A percentile compares a stretch with the other conserved stretches of the same genome.
phyloP scores from a whole-genome alignment of 30 jellyfish, hydroid and myxozoan genomes.

The Rhopilema esculentum region DNA sequence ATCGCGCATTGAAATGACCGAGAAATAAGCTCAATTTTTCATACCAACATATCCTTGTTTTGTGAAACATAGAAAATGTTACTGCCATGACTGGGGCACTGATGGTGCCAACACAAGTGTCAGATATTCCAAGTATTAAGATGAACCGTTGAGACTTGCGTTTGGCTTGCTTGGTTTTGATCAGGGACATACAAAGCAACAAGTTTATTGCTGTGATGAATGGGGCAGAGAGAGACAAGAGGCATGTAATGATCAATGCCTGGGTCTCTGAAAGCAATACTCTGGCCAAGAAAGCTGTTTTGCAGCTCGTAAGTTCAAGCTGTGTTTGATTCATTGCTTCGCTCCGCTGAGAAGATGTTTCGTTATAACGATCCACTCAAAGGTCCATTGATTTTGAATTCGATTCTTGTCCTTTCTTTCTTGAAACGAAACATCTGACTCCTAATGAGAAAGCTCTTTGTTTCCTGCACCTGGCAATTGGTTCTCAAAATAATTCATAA shows the following conservation, averaged over 20 bases:
- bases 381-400: too few species aligned
- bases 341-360: background rate
- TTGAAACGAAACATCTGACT: too few species aligned
- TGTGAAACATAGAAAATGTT: slow-evolving; percentile 2
- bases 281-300: slow-evolving; percentile 33
- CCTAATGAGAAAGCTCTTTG: too few species aligned
- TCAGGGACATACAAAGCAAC: slow-evolving; percentile 16
- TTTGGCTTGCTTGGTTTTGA: slow-evolving; percentile 44
- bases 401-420: too few species aligned
- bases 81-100: slow-evolving; percentile 23
- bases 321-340: background rate
- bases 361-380: too few species aligned
- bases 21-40: slow-evolving; percentile 34
- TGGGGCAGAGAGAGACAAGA: slow-evolving; percentile 23
- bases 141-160: slow-evolving; percentile 35
- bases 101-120: slow-evolving; percentile 41
- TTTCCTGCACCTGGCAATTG: too few species aligned
- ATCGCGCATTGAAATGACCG: slow-evolving; percentile 50
- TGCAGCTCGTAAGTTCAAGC: slow-evolving; percentile 12
- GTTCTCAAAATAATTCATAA: too few species aligned
- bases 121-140: slow-evolving; percentile 39
- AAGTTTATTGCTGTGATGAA: background rate
- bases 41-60: slow-evolving; percentile 8
- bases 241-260: slow-evolving; percentile 1
- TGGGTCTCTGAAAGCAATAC: slow-evolving; percentile 16